Percentiles rank a stretch among this genome's conserved stretches.
Conservation (phyloP, 2,113 vertebrate species). For the Tetraodon nigroviridis region DNA sequence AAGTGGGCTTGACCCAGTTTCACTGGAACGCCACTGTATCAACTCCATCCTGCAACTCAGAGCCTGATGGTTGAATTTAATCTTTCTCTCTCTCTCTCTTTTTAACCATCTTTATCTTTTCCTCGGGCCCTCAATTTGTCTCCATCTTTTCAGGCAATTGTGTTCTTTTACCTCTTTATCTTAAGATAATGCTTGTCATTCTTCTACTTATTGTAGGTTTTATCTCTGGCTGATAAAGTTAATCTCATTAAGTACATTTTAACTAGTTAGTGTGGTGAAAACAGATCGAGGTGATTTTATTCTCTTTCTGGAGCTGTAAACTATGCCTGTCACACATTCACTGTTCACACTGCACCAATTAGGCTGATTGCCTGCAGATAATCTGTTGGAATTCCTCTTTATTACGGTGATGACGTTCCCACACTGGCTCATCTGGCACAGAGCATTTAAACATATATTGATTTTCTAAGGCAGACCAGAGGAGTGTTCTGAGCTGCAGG, state of each 20-base stretch:
- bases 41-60: constrained; percentile 13
- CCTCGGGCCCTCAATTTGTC: neutral
- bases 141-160: neutral
- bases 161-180: neutral
- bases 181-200: neutral
- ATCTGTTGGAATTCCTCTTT: neutral
- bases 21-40: constrained; percentile 18
- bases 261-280: neutral
- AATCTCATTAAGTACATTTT: too few species aligned
- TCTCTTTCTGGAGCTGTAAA: too few species aligned
- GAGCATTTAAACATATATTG: too few species aligned
- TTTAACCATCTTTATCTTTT: neutral
- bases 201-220: neutral
- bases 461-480: too few species aligned
- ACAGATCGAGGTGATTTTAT: too few species aligned
- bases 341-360: neutral
- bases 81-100: constrained; percentile 3
- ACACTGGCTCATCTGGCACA: too few species aligned
- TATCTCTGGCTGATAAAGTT: neutral
- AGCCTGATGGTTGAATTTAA: constrained; percentile 12
- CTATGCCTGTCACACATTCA: neutral
- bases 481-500: too few species aligned
- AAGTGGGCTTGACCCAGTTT: constrained; percentile 53
- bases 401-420: too few species aligned
- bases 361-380: neutral